Percentiles rank a stretch among this genome's conserved stretches.
phyloP scores from a whole-genome alignment of 2,113 vertebrate genomes.

The Hippoglossus stenolepis region DNA sequence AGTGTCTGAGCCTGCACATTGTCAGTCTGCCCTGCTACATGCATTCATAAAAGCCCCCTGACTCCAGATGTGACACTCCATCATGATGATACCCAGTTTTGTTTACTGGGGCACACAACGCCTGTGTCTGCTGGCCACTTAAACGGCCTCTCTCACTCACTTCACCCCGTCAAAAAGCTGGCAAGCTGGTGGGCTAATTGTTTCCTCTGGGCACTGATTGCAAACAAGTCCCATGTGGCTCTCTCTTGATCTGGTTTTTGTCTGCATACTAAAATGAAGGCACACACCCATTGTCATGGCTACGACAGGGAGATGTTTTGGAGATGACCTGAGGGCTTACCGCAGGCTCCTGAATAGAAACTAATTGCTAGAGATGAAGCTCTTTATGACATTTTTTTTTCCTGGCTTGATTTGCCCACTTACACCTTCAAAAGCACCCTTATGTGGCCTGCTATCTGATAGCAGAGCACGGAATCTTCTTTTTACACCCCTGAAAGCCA shows the following conservation, averaged over 20 bases:
- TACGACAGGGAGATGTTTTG: slow-evolving; percentile 60
- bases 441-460: slow-evolving; percentile 68
- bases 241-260: slow-evolving; percentile 68
- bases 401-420: slow-evolving; percentile 38
- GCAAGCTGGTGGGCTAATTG: slow-evolving; percentile 65
- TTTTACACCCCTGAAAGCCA: slow-evolving; percentile 40
- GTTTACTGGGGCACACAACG: slow-evolving; percentile 67
- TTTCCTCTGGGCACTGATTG: slow-evolving; percentile 70
- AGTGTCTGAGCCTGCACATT: slow-evolving; percentile 5
- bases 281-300: slow-evolving; percentile 48
- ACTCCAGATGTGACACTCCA: slow-evolving; percentile 54
- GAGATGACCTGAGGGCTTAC: slow-evolving; percentile 48
- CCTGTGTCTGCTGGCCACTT: slow-evolving; percentile 53
- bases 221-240: slow-evolving; percentile 70
- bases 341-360: slow-evolving; percentile 62
- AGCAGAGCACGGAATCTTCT: slow-evolving; percentile 28
- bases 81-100: slow-evolving; percentile 50
- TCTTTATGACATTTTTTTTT: slow-evolving; percentile 14
- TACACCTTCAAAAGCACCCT: slow-evolving; percentile 66
- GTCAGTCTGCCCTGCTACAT: not conserved
- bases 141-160: slow-evolving; percentile 49
- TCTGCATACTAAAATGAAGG: slow-evolving; percentile 54
- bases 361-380: slow-evolving; percentile 62
- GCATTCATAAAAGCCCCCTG: slow-evolving; percentile 22
- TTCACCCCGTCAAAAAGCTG: slow-evolving; percentile 58